phyloP scores from a whole-genome alignment of 2,797 vertebrate genomes.

The Enteromius radiatus region DNA sequence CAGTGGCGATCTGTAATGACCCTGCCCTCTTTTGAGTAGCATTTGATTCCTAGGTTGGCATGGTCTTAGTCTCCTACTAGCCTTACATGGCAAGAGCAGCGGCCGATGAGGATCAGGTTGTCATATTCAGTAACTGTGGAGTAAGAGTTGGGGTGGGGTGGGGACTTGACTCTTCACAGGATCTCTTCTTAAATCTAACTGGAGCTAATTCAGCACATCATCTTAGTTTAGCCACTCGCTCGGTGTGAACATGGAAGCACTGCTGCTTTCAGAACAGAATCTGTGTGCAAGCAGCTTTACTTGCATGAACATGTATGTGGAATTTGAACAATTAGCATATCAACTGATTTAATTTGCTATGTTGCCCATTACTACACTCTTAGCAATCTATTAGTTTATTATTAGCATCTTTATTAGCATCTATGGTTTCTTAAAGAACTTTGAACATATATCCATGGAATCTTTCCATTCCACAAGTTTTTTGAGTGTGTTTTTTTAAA shows the following conservation, averaged over 20 bases:
- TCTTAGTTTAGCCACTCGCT: conserved; percentile 21
- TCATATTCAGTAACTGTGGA: conserved; percentile 51
- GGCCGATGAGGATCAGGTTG: conserved; percentile 70
- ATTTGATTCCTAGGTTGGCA: conserved; percentile 53
- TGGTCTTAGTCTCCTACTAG: conserved; percentile 51
- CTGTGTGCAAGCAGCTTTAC: conserved; percentile 5
- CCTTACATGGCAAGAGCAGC: conserved; percentile 77
- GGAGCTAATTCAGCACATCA: conserved; percentile 39
- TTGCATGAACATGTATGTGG: background rate
- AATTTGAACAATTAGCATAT: background rate
- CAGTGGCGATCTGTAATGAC: conserved; percentile 35
- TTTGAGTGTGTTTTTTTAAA: background rate
- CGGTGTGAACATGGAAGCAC: background rate
- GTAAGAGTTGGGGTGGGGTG: background rate
- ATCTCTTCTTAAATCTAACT: conserved; percentile 39
- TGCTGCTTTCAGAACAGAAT: conserved; percentile 19
- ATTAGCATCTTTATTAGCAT: background rate
- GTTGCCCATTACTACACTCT: background rate
- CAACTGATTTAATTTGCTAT: background rate
- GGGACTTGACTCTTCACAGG: conserved; percentile 23
- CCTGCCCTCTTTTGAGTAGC: conserved; percentile 44
- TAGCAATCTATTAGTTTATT: no score
- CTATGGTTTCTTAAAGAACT: background rate
- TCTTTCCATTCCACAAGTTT: background rate
- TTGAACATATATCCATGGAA: background rate